A percentile compares a stretch with the other conserved stretches of the same genome.
phyloP scores from a whole-genome alignment of 2,888 invertebrate species.

The Nymphalis polychloros region DNA sequence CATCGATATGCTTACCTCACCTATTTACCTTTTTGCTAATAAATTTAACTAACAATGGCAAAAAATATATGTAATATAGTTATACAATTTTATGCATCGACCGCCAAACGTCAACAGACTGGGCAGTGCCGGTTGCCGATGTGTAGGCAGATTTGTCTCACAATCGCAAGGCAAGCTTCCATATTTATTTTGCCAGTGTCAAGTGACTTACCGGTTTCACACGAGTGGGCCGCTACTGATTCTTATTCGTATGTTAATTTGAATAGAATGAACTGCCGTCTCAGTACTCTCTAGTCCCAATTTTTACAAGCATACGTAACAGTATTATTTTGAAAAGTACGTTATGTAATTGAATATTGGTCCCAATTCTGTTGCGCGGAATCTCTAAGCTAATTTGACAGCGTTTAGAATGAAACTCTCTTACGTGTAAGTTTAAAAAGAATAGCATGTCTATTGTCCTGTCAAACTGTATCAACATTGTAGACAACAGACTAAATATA shows the following conservation, averaged over 20 bases:
- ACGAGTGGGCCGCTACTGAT: conserved; percentile 69
- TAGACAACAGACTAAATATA: neutral
- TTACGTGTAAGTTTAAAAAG: too few relatives aligned
- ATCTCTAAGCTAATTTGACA: too few relatives aligned
- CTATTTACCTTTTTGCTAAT: too few relatives aligned
- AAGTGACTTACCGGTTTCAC: conserved; percentile 74
- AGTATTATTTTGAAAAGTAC: conserved; percentile 6
- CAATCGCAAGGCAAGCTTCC: conserved; percentile 73
- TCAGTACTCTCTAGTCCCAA: conserved; percentile 27
- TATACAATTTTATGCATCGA: conserved; percentile 7
- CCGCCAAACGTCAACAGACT: conserved; percentile 33
- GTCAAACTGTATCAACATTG: too few relatives aligned
- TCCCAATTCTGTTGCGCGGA: too few relatives aligned
- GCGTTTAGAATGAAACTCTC: too few relatives aligned
- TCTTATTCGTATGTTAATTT: conserved; percentile 46
- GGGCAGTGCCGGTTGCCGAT: conserved; percentile 39
- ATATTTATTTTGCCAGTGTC: conserved; percentile 74
- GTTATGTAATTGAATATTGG: neutral
- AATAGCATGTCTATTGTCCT: too few relatives aligned
- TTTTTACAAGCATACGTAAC: conserved; percentile 29
- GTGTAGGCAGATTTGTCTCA: conserved; percentile 76
- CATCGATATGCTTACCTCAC: too few relatives aligned
- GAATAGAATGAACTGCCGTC: conserved; percentile 43
- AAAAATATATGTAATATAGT: neutral
- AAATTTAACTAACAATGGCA: neutral